phyloP scores from a whole-genome alignment of 2,888 invertebrate genomes.

The Caenorhabditis plicata region DNA sequence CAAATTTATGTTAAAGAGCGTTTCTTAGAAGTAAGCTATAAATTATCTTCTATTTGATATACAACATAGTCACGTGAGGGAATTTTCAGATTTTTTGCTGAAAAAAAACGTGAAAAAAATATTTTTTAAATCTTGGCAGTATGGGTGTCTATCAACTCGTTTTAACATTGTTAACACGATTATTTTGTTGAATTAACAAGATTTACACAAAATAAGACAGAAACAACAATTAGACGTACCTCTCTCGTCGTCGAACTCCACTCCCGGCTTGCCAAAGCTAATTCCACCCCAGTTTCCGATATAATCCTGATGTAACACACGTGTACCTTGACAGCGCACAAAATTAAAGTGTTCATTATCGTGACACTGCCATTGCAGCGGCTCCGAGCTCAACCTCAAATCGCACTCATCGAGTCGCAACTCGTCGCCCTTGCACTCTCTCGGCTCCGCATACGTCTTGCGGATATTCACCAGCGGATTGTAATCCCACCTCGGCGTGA shows the following conservation, averaged over 20 bases:
- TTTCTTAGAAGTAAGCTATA: too few species aligned
- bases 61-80: too few species aligned
- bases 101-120: too few species aligned
- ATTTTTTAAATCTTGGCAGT: too few species aligned
- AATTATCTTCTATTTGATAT: too few species aligned
- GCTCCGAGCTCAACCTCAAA: slow-evolving; percentile 53
- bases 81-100: too few species aligned
- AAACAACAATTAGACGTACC: too few species aligned
- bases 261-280: slow-evolving; percentile 70
- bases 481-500: slow-evolving; percentile 82
- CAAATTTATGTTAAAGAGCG: too few species aligned
- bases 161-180: too few species aligned
- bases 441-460: slow-evolving; percentile 91
- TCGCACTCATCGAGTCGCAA: slow-evolving; percentile 66
- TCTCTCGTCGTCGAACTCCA: slow-evolving; percentile 43
- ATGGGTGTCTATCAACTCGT: too few species aligned
- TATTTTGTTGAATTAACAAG: too few species aligned
- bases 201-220: too few species aligned
- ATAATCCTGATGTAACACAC: slow-evolving; percentile 66
- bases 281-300: slow-evolving; percentile 93
- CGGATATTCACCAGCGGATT: slow-evolving; percentile 85
- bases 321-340: slow-evolving; percentile 78
- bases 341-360: slow-evolving; percentile 85
- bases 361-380: slow-evolving; percentile 73
- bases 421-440: slow-evolving; percentile 76